Evolutionary conservation across 2,797 vertebrate species (phyloP).

Genomic region (Myotis myotis): DNA sequence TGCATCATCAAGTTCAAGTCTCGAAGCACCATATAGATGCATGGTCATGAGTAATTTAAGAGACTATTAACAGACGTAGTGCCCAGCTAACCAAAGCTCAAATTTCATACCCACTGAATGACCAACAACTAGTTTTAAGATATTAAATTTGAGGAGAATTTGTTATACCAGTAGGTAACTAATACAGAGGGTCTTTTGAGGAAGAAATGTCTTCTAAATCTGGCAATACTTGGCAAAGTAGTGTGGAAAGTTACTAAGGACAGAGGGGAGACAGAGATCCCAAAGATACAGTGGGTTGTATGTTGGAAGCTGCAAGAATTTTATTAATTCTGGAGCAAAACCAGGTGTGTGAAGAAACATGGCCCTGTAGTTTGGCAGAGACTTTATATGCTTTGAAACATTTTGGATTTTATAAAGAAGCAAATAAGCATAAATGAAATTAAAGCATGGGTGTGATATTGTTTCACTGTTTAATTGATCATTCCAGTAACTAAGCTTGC

Average conservation of each 20-base stretch:
- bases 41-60: neutral
- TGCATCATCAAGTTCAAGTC: neutral
- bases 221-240: neutral
- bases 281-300: neutral
- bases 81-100: neutral
- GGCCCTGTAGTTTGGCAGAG: neutral
- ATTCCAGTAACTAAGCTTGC: neutral
- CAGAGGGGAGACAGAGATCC: neutral
- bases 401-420: neutral
- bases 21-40: neutral
- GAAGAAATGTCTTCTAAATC: neutral
- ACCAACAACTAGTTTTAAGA: neutral
- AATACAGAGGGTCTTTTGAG: neutral
- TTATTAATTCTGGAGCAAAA: neutral
- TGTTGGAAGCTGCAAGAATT: neutral
- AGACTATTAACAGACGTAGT: neutral
- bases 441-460: neutral
- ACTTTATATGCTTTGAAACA: neutral
- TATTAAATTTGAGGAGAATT: neutral
- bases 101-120: neutral
- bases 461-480: neutral
- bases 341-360: neutral
- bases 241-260: neutral
- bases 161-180: neutral
- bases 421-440: neutral